Base-by-base conservation (phyloP, 2,113 vertebrate species). In the Lynx canadensis region DNA sequence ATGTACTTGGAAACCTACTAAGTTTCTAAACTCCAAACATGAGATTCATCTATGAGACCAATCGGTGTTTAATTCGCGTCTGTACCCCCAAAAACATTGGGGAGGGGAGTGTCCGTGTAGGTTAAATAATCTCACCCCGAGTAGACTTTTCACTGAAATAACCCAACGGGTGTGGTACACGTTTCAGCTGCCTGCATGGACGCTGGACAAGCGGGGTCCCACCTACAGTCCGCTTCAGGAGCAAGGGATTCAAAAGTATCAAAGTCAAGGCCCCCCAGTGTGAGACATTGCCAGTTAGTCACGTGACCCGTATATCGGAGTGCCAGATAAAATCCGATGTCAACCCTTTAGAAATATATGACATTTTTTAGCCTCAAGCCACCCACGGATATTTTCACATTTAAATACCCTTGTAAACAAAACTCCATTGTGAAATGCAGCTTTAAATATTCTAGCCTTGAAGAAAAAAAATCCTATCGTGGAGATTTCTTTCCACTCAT, bases 281-380 rank as follows among this genome's bases (percentile, higher is more conserved):
- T 3, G 13, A 89, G 45, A 21, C 7, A 0, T 29, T 7, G 4
- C 8, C 4, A 15, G 23, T 6, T 31, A 1, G 10, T 63, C 55
- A 18, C 0, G 0, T 3, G 41, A 5, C 71, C 31, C 0, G 79
- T 0, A 2, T 73, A 29, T 18, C 4, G 9, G 9, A 45, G 1
- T 38, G 25, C 65, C 3, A 3, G 0, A 8, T 27, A 33, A 52
- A 91, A 55, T 15, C 78, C 76, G 12, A 12, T 3, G 79, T 95
- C 38, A 15, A 71, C 82, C 50, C 5, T 74, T 74, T 25, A 38
- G 57, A 38, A 78, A 86, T 10, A 33, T 0, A 7, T 7, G 69
- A n/a, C 81, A n/a, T 41, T 65, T 33, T 88, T 69, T 50, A 81
- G 69, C 92, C 29, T 76, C 19, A 85, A 88, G 29, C 55, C 66